These are phyloP conservation scores for Ascaphus truei DNA, from an alignment of 2,113 vertebrate species.

Conservation along the genomic window DNA sequence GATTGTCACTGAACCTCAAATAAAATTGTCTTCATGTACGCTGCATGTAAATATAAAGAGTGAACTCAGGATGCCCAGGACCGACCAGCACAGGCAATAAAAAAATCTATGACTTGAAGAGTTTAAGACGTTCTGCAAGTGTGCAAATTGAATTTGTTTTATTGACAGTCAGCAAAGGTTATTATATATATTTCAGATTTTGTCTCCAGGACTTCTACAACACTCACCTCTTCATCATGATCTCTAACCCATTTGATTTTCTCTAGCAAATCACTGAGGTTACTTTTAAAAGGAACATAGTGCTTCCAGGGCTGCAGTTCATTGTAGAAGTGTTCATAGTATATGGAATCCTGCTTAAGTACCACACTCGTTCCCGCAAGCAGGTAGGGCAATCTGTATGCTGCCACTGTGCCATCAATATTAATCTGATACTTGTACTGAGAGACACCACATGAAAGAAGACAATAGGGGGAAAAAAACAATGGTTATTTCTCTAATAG, in stretches of 20 bases:
- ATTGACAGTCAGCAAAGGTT: too few species aligned
- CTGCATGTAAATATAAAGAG: too few species aligned
- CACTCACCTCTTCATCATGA: slow-evolving; percentile 86
- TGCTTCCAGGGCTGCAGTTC: slow-evolving; percentile 88
- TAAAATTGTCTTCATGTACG: too few species aligned
- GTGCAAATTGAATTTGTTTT: too few species aligned
- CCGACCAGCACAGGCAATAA: too few species aligned
- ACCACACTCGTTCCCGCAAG: slow-evolving; percentile 91
- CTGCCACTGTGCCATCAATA: slow-evolving; percentile 92
- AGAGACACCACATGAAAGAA: slow-evolving; percentile 29
- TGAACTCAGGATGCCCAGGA: too few species aligned
- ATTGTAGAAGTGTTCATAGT: slow-evolving; percentile 94
- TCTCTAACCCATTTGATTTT: slow-evolving; percentile 90
- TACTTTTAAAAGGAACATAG: slow-evolving; percentile 85
- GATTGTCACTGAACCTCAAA: too few species aligned
- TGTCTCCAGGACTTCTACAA: too few species aligned
- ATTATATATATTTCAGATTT: too few species aligned
- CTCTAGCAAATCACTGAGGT: slow-evolving; percentile 88
- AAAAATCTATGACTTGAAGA: too few species aligned
- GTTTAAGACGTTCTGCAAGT: too few species aligned
- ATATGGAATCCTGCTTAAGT: slow-evolving; percentile 91
- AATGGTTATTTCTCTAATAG: neutral
- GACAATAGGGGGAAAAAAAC: slow-evolving; percentile 17
- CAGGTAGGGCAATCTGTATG: slow-evolving; percentile 90
- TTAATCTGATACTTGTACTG: slow-evolving; percentile 98